phyloP scores from a whole-genome alignment of 2,888 invertebrate species.

The Chydorus sphaericus region DNA sequence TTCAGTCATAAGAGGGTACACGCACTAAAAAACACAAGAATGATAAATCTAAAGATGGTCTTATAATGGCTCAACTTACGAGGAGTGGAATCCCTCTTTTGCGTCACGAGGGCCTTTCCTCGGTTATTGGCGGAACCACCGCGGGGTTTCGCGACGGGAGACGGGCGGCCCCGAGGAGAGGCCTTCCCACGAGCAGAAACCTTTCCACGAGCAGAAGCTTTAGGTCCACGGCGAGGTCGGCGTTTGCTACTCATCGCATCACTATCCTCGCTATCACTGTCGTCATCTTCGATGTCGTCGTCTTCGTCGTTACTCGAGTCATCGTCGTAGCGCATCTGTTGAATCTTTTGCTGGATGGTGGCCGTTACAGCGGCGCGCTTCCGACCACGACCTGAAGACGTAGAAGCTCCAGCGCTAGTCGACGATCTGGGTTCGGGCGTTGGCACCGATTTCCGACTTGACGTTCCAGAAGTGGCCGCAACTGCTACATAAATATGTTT shows the following conservation, averaged over 20 bases:
- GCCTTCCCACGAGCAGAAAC: too few relatives aligned
- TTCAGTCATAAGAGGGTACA: too few relatives aligned
- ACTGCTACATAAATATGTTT: not conserved
- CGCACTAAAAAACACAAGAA: too few relatives aligned
- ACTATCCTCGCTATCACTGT: constrained; percentile 2
- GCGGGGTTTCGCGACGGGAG: too few relatives aligned
- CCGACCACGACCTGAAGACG: not conserved
- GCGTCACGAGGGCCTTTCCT: not conserved
- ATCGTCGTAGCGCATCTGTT: not conserved
- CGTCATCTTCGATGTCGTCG: not conserved
- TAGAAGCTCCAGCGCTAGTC: not conserved
- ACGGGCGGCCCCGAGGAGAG: not conserved
- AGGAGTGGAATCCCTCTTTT: not conserved
- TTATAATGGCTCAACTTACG: not conserved
- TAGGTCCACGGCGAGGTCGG: too few relatives aligned
- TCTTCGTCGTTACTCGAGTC: constrained; percentile 1
- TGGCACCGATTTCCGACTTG: not conserved
- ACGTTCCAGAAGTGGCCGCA: not conserved
- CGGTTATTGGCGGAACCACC: too few relatives aligned
- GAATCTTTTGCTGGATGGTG: not conserved
- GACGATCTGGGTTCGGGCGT: not conserved
- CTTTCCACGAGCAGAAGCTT: too few relatives aligned
- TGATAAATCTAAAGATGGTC: too few relatives aligned
- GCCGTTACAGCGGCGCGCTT: constrained; percentile 1
- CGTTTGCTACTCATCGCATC: too few relatives aligned